phyloP scores from a whole-genome alignment of 2,113 vertebrate genomes.

The Pygathrix nemaeus region DNA sequence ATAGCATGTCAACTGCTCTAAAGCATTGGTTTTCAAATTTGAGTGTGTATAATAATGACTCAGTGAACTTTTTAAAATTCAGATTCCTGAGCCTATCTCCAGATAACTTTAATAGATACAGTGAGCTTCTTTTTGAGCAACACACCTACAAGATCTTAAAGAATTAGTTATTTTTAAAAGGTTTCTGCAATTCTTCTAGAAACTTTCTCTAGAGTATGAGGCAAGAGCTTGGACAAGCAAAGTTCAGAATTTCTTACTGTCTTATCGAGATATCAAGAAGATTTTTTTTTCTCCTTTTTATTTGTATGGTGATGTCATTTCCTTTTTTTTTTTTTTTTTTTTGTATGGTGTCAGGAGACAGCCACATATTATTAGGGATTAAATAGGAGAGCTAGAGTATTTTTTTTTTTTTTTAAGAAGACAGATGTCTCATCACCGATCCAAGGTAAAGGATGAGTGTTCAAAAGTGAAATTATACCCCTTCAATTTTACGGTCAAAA shows the following conservation, averaged over 20 bases:
- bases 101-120: not conserved
- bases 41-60: not conserved
- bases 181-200: not conserved
- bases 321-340: not conserved
- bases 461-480: conserved; percentile 34
- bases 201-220: not conserved
- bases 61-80: not conserved
- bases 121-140: not conserved
- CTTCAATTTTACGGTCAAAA: conserved; percentile 6
- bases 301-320: not conserved
- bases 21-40: not conserved
- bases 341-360: not conserved
- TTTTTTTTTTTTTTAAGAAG: not conserved
- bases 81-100: not conserved
- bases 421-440: not conserved
- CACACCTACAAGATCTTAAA: not conserved
- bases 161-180: not conserved
- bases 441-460: conserved; percentile 7
- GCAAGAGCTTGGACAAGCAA: not conserved
- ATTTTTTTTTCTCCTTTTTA: not conserved
- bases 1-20: not conserved
- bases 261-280: not conserved
- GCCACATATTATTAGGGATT: not conserved
- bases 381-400: not conserved
- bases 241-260: not conserved